Evolutionary conservation across 64 coral and sea anemone genomes (phyloP).

Genomic region (Orbicella faveolata): DNA sequence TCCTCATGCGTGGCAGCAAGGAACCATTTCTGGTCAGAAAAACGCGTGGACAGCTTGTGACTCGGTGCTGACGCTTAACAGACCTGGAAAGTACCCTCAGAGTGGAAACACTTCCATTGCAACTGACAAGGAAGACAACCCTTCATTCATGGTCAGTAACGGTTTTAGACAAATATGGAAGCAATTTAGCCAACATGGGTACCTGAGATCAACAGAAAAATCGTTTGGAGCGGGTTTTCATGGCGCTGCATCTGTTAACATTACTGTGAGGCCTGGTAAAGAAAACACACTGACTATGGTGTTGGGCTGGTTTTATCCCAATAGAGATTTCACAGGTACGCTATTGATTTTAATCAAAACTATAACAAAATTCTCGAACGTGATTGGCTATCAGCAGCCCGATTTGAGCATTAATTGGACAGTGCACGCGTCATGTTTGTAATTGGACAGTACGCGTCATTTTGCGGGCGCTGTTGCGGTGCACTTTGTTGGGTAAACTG

Average conservation of each 20-base stretch:
- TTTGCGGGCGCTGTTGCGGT: too few species aligned
- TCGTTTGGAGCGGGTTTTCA: constrained; percentile 54
- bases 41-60: constrained; percentile 44
- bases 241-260: constrained; percentile 58
- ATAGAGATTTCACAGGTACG: constrained; percentile 61
- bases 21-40: constrained; percentile 64
- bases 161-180: constrained; percentile 71
- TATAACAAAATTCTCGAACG: too few species aligned
- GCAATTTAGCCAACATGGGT: constrained; percentile 56
- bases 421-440: too few species aligned
- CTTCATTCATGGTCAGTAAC: constrained; percentile 69
- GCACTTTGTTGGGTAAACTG: too few species aligned
- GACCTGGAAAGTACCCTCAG: constrained; percentile 63
- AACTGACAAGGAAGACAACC: not conserved
- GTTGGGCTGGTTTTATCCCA: constrained; percentile 88
- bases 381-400: too few species aligned
- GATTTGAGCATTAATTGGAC: too few species aligned
- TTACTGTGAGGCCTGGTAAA: constrained; percentile 55
- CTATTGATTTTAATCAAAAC: not conserved
- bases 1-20: constrained; percentile 68
- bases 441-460: too few species aligned
- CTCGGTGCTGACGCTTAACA: constrained; percentile 55
- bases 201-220: not conserved
- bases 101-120: constrained; percentile 78
- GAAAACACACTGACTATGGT: constrained; percentile 70